These are phyloP conservation scores for Salvelinus alpinus DNA, from an alignment of 2,113 vertebrate species.

Conservation along the genomic window DNA sequence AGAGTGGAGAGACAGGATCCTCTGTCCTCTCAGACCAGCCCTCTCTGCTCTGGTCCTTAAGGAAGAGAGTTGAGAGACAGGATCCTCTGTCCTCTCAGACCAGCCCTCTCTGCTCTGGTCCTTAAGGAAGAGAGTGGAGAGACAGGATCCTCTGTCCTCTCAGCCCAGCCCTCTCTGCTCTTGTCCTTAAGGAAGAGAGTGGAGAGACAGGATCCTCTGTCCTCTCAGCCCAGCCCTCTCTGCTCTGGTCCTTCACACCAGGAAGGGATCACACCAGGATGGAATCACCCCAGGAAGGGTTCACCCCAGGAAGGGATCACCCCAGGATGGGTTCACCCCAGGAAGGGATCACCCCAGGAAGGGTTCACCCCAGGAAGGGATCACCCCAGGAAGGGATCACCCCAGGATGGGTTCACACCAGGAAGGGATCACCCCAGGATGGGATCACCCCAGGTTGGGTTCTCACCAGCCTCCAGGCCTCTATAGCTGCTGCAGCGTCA, in stretches of 20 bases:
- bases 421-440: too few species aligned
- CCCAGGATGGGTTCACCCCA: too few species aligned
- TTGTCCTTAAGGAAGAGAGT: slow-evolving; percentile 61
- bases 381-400: too few species aligned
- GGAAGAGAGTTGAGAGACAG: slow-evolving; percentile 41
- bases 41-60: slow-evolving; percentile 67
- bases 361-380: too few species aligned
- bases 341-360: too few species aligned
- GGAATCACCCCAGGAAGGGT: too few species aligned
- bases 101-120: slow-evolving; percentile 56
- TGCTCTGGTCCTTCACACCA: slow-evolving; percentile 33
- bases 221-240: slow-evolving; percentile 5
- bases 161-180: slow-evolving; percentile 39
- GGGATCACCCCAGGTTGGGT: too few species aligned
- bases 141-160: slow-evolving; percentile 22
- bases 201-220: slow-evolving; percentile 30
- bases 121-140: slow-evolving; percentile 53
- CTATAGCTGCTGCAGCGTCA: too few species aligned
- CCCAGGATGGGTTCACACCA: too few species aligned
- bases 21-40: background rate
- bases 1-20: slow-evolving; percentile 33
- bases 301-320: too few species aligned
- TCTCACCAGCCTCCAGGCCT: too few species aligned
- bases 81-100: slow-evolving; percentile 8
- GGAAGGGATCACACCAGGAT: too few species aligned